Percentiles rank a stretch among this genome's conserved stretches.
These are phyloP conservation scores for Contarinia nasturtii DNA, from an alignment of 1,140 invertebrate genomes.

Conservation along the genomic window DNA sequence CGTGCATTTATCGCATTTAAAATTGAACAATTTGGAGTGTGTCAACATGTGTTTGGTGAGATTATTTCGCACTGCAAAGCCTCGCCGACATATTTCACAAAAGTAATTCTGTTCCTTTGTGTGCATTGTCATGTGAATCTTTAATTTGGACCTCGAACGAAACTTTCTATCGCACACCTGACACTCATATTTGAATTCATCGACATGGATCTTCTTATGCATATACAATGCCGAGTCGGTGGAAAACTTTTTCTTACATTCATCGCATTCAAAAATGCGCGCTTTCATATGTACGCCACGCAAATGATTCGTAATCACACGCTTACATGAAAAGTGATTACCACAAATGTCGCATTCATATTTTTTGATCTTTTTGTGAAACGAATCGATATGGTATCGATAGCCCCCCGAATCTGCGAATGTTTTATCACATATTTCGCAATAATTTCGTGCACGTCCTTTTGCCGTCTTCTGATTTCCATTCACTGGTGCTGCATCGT, in stretches of 20 bases:
- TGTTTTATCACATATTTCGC: background rate
- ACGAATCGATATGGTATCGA: background rate
- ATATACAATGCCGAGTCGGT: constrained; percentile 6
- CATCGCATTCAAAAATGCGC: constrained; percentile 4
- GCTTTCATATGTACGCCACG: background rate
- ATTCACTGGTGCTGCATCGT: no score
- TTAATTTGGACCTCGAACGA: constrained; percentile 7
- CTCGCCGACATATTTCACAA: background rate
- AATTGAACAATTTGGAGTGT: background rate
- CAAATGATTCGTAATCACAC: background rate
- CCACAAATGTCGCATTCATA: background rate
- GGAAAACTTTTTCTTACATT: constrained; percentile 9
- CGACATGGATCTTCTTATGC: constrained; percentile 8
- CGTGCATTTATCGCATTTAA: background rate
- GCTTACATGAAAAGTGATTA: background rate
- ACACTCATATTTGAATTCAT: constrained; percentile 7
- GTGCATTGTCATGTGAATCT: constrained; percentile 7
- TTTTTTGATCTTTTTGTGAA: background rate
- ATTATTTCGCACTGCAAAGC: background rate
- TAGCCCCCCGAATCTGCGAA: background rate
- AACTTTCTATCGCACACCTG: constrained; percentile 7
- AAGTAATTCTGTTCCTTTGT: constrained; percentile 2
- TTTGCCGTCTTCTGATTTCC: no score
- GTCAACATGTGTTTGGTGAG: background rate
- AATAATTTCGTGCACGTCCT: background rate